Percentiles rank a stretch among this genome's conserved stretches.
Conservation (phyloP, 2,888 invertebrate species). For the Ormyrus rosae region DNA sequence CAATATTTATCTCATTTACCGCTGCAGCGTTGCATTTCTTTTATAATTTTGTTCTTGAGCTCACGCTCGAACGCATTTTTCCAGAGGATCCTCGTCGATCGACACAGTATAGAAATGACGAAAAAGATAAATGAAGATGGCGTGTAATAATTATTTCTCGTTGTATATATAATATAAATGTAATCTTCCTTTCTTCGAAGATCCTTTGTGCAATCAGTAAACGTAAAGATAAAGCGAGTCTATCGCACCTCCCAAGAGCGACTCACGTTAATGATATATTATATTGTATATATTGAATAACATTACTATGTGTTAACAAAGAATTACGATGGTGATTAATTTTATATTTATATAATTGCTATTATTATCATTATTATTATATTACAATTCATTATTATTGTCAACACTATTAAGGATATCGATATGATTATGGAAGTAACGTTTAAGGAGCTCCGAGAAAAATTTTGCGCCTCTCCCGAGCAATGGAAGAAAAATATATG, state of each 20-base stretch:
- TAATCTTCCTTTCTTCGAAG: constrained; percentile 58
- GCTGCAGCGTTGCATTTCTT: background rate
- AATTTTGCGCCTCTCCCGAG: constrained; percentile 24
- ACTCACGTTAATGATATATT: constrained; percentile 68
- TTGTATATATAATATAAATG: constrained; percentile 61
- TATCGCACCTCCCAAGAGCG: constrained; percentile 61
- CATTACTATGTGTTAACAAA: constrained; percentile 65
- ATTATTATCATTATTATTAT: constrained; percentile 57
- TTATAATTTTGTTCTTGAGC: constrained; percentile 11
- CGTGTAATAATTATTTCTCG: constrained; percentile 62
- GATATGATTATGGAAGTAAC: constrained; percentile 55
- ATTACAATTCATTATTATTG: constrained; percentile 58
- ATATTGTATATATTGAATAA: constrained; percentile 72
- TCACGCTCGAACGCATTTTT: background rate
- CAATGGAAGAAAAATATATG: background rate
- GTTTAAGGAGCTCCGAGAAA: constrained; percentile 45
- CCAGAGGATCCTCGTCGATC: constrained; percentile 1
- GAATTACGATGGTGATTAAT: constrained; percentile 67
- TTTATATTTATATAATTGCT: constrained; percentile 61
- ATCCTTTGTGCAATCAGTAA: constrained; percentile 57
- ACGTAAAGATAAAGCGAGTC: constrained; percentile 11
- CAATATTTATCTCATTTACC: constrained; percentile 31
- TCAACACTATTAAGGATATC: constrained; percentile 58
- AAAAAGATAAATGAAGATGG: background rate
- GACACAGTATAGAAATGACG: constrained; percentile 11